These are phyloP conservation scores for Mungos mungo DNA, from an alignment of 2,113 vertebrate species.

Conservation along the genomic window DNA sequence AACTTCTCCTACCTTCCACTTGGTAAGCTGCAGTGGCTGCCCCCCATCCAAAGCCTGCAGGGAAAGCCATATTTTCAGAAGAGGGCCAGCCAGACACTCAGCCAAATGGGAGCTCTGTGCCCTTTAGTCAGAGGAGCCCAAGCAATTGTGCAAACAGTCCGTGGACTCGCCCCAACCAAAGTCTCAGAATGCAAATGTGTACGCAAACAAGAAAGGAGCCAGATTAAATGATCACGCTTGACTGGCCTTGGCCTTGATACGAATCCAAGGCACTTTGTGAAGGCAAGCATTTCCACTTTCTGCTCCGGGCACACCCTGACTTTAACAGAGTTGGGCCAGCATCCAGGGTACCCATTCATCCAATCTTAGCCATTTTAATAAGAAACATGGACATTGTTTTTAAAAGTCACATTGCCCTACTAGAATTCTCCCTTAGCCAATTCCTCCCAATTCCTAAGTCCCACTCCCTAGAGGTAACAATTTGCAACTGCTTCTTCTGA, in stretches of 20 bases:
- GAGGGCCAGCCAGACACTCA: rapidly evolving
- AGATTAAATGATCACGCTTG: not conserved
- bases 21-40: constrained; percentile 89
- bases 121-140: not conserved
- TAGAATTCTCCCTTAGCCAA: not conserved
- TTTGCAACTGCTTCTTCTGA: not conserved
- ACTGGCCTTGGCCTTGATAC: not conserved
- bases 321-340: not conserved
- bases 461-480: not conserved
- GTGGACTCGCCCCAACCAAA: not conserved
- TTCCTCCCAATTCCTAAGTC: not conserved
- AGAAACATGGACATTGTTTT: not conserved
- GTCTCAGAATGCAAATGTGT: not conserved
- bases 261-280: not conserved
- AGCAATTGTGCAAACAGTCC: not conserved
- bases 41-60: constrained; percentile 89
- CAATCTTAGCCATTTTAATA: not conserved
- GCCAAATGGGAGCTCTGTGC: not conserved
- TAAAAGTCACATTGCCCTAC: not conserved
- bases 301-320: not conserved
- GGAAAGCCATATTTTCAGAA: constrained; percentile 84
- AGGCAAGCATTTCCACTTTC: not conserved
- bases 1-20: constrained; percentile 87
- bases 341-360: not conserved
- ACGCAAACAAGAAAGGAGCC: not conserved